Evolutionary conservation across 1,140 invertebrate genomes (phyloP).

Genomic region (Micrasema longulum): DNA sequence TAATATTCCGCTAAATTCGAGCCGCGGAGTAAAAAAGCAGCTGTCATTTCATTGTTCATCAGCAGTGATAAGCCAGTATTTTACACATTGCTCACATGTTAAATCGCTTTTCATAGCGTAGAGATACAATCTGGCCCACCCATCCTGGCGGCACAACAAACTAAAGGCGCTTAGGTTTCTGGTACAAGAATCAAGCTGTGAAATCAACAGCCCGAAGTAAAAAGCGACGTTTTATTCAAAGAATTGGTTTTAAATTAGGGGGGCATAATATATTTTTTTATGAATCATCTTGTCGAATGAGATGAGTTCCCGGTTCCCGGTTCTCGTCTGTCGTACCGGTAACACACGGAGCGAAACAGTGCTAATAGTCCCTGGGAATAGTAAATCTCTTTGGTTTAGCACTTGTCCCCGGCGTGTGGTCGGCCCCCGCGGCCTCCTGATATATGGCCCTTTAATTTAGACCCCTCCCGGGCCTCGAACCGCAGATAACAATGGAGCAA

Average conservation of each 20-base stretch:
- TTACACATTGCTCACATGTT: slow-evolving; percentile 14
- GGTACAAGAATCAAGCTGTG: background rate
- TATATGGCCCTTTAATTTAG: slow-evolving; percentile 49
- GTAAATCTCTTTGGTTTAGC: slow-evolving; percentile 49
- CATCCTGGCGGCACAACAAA: slow-evolving; percentile 38
- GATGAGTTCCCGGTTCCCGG: background rate
- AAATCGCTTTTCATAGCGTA: background rate
- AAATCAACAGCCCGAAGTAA: background rate
- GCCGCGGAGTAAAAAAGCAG: slow-evolving; percentile 6
- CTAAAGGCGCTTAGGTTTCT: background rate
- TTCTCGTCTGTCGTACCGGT: too few species aligned
- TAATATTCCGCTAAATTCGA: background rate
- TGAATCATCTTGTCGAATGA: background rate
- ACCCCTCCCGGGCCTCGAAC: background rate
- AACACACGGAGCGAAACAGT: slow-evolving; percentile 47
- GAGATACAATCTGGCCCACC: slow-evolving; percentile 36
- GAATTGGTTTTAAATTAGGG: background rate
- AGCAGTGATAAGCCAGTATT: background rate
- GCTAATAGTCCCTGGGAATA: slow-evolving; percentile 49
- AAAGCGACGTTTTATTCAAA: background rate
- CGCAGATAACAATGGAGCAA: slow-evolving; percentile 36
- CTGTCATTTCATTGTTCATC: background rate
- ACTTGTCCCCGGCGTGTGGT: slow-evolving; percentile 46
- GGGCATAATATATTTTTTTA: background rate
- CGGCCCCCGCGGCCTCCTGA: slow-evolving; percentile 38